A percentile compares a stretch with the other conserved stretches of the same genome.
Conservation (phyloP, 1,140 invertebrate species). For the Eumaeus atala region DNA sequence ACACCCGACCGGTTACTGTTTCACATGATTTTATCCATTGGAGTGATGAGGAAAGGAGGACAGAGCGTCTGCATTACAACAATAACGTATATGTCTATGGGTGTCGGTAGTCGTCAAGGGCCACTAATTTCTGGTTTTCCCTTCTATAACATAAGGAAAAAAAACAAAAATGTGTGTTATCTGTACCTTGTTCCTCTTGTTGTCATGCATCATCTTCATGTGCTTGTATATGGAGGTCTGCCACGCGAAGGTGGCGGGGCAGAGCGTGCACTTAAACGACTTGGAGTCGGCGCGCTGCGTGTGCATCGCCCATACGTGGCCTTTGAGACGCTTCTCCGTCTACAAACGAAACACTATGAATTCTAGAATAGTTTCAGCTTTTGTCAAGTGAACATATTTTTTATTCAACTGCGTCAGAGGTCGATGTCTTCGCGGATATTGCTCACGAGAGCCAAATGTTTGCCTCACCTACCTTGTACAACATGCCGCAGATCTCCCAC, state of each 20-base stretch:
- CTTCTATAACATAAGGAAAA: too few species aligned
- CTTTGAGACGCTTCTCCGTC: slow-evolving; percentile 55
- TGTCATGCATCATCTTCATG: slow-evolving; percentile 58
- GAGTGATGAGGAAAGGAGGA: too few species aligned
- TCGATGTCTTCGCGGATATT: slow-evolving; percentile 61
- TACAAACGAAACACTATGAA: slow-evolving; percentile 22
- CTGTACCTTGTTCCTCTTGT: slow-evolving; percentile 39
- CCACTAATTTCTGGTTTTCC: too few species aligned
- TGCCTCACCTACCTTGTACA: slow-evolving; percentile 60
- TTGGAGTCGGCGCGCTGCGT: slow-evolving; percentile 45
- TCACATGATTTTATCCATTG: too few species aligned
- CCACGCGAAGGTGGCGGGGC: slow-evolving; percentile 59
- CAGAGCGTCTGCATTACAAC: too few species aligned
- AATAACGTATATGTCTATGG: too few species aligned
- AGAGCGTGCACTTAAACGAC: slow-evolving; percentile 49
- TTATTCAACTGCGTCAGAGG: slow-evolving; percentile 58
- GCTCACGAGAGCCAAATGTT: slow-evolving; percentile 54
- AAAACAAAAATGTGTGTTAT: slow-evolving; percentile 1
- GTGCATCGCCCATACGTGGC: slow-evolving; percentile 63
- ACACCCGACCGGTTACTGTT: too few species aligned
- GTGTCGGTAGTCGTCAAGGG: too few species aligned
- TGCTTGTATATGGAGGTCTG: slow-evolving; percentile 66
- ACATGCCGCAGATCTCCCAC: too few species aligned
- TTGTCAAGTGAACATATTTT: too few species aligned
- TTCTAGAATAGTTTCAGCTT: neutral